Evolutionary conservation across 2,797 vertebrate genomes (phyloP).

Genomic region (Cynopterus sphinx): DNA sequence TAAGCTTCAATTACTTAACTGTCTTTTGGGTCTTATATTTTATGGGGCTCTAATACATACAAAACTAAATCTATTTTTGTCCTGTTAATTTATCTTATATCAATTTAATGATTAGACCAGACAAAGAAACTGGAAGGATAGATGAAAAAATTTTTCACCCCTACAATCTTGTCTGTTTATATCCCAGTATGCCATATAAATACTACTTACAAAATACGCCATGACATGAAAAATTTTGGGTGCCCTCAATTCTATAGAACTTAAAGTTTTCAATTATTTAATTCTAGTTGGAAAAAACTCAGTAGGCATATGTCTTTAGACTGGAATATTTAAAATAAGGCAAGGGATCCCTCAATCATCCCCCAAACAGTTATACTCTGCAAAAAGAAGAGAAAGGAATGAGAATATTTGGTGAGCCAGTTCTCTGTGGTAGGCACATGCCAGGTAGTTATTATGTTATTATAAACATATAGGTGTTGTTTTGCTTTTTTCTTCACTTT

Average conservation of each 20-base stretch:
- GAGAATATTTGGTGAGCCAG: background rate
- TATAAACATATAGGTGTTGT: background rate
- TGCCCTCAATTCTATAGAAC: background rate
- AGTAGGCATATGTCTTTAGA: background rate
- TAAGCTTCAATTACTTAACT: background rate
- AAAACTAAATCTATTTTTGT: background rate
- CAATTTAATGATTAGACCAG: background rate
- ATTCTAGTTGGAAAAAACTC: background rate
- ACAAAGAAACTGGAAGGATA: background rate
- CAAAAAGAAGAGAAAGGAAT: background rate
- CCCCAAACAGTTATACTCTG: background rate
- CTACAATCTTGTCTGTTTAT: background rate
- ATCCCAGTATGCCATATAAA: background rate
- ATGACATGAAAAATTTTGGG: background rate
- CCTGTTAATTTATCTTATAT: background rate
- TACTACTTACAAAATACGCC: background rate
- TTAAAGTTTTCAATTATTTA: conserved; percentile 1
- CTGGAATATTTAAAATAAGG: conserved; percentile 32
- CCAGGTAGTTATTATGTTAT: background rate
- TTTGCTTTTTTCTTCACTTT: background rate
- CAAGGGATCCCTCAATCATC: background rate
- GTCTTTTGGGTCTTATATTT: background rate
- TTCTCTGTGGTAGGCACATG: background rate
- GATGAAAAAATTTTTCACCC: background rate
- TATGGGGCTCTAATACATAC: background rate